Percentiles rank a stretch among this genome's conserved stretches.
phyloP scores from a whole-genome alignment of 1,140 invertebrate species.

The Metopolophium dirhodum region DNA sequence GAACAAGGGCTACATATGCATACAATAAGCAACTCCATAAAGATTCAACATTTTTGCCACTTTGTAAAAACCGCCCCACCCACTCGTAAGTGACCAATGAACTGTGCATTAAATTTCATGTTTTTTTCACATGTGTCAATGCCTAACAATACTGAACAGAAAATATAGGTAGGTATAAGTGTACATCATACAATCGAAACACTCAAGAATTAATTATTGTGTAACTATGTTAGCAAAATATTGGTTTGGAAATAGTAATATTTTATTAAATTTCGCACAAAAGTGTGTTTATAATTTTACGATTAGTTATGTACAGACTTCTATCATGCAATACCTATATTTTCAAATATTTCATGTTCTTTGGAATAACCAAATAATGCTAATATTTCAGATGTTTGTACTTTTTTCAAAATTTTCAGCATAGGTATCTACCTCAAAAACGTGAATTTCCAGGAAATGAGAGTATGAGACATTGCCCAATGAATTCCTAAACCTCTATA shows the following conservation, averaged over 20 bases:
- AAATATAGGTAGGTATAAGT: not conserved
- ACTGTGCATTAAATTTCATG: not conserved
- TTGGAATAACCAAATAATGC: too few relatives aligned
- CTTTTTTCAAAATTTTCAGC: too few relatives aligned
- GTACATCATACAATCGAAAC: not conserved
- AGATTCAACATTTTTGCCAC: not conserved
- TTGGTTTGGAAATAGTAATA: not conserved
- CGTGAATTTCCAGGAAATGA: too few relatives aligned
- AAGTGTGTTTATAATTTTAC: not conserved
- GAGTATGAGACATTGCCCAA: too few relatives aligned
- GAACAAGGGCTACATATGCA: not conserved
- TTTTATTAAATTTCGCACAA: not conserved
- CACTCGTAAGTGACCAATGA: not conserved
- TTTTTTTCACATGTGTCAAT: not conserved
- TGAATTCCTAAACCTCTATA: too few relatives aligned
- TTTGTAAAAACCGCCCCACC: not conserved
- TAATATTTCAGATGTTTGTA: too few relatives aligned
- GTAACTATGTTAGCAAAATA: not conserved
- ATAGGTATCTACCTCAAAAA: too few relatives aligned
- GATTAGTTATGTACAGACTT: not conserved
- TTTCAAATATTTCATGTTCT: too few relatives aligned
- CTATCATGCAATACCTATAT: not conserved
- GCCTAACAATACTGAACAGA: not conserved
- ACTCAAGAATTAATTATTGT: not conserved
- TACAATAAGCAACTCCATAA: not conserved